phyloP scores from a whole-genome alignment of 2,797 vertebrate species.

The Ctenopoma kingsleyae region DNA sequence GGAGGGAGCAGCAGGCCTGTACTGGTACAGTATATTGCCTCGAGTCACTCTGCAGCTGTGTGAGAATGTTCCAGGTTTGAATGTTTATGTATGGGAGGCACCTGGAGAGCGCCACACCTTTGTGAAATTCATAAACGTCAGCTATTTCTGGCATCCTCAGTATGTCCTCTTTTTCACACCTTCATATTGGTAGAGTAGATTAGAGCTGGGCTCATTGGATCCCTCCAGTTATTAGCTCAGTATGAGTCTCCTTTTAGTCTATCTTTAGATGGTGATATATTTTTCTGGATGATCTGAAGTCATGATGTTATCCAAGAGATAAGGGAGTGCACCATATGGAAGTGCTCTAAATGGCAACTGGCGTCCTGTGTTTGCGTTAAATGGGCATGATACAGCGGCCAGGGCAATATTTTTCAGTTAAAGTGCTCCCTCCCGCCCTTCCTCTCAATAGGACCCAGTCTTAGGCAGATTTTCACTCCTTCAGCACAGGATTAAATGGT shows the following conservation, averaged over 20 bases:
- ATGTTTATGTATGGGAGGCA: slow-evolving; percentile 82
- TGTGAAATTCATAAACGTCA: slow-evolving; percentile 82
- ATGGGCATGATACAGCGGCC: slow-evolving; percentile 77
- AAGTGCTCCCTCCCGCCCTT: slow-evolving; percentile 81
- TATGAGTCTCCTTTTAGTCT: slow-evolving; percentile 53
- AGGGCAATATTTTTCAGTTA: slow-evolving; percentile 83
- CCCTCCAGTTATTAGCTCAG: slow-evolving; percentile 74
- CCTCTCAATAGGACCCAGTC: slow-evolving; percentile 76
- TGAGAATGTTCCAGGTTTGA: slow-evolving; percentile 80
- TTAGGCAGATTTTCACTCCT: slow-evolving; percentile 94
- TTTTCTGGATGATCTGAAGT: slow-evolving; percentile 71
- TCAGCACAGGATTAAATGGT: slow-evolving; percentile 98
- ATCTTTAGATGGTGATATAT: slow-evolving; percentile 71
- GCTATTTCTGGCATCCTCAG: slow-evolving; percentile 80
- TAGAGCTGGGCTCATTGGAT: slow-evolving; percentile 68
- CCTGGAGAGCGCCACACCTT: slow-evolving; percentile 89
- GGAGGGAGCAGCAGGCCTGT: slow-evolving; percentile 82
- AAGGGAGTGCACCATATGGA: slow-evolving; percentile 70
- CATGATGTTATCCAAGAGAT: slow-evolving; percentile 69
- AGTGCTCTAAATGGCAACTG: slow-evolving; percentile 76
- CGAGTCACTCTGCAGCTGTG: slow-evolving; percentile 86
- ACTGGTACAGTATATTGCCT: slow-evolving; percentile 80
- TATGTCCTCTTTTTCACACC: slow-evolving; percentile 77
- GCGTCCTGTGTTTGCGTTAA: slow-evolving; percentile 78
- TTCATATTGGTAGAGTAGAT: slow-evolving; percentile 65